Evolutionary conservation across 2,888 invertebrate genomes (phyloP), one percentile per base, ranked within the genome.

Genomic region (Leucozona laternaria): DNA sequence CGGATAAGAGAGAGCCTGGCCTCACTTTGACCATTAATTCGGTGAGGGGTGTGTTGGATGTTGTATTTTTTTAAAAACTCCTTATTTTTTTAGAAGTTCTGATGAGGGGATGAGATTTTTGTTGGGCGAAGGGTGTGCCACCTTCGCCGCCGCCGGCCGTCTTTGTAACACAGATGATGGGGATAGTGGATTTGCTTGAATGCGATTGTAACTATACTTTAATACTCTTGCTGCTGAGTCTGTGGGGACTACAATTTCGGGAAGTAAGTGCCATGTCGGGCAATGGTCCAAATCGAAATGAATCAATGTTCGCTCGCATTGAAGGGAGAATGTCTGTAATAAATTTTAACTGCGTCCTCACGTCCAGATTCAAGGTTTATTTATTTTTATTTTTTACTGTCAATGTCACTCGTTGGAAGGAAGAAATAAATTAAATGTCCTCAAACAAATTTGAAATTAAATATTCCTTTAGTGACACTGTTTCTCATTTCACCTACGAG

Each of bases 241-340:
- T 70, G 13, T 22, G 57, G 81, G 57, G 81, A 78, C 73, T 73
- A 72, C 45, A 57, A 17, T n/a, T 72, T 77, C n/a, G 55, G 45
- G 25, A 68, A 45, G 71, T 75, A 79, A 86, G 79, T 79, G 86
- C 73, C 86, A 82, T 86, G 78, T 82, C 86, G 82, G 64, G 86
- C 86, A 86, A 79, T 82, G 86, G 86, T 66, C 86, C 81, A 73
- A 22, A 86, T 86, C 86, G 82, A 82, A 82, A 86, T 82, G 82
- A 86, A 86, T 86, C 86, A 86, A 86, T 86, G 82, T 78, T 34
- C 48, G 37, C 7, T 43, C 57, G 22, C n/a, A 40, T 37, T 57
- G 53, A 48, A 22, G 55, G 43, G n/a, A 17, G 70, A 68, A 70
- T 70, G 70, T 55, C 48, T 62, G 2, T 7, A 43, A 81, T 60